phyloP scores from a whole-genome alignment of 1,140 invertebrate genomes.

The Habropoda laboriosa region DNA sequence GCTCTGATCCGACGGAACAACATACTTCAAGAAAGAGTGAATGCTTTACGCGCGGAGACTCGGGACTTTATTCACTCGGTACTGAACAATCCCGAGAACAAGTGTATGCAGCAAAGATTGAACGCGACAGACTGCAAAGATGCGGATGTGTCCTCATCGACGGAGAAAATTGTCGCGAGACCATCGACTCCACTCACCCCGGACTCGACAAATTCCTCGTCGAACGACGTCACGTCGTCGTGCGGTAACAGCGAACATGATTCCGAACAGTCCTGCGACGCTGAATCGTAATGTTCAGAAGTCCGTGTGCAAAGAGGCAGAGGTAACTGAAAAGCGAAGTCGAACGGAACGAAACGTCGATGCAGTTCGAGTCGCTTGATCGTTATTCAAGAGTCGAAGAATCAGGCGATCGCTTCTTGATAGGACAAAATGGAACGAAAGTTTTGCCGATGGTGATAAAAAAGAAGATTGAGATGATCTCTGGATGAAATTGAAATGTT shows the following conservation, averaged over 20 bases:
- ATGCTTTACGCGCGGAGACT: slow-evolving; percentile 79
- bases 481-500: not conserved
- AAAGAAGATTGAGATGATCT: not conserved
- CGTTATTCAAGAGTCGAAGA: not conserved
- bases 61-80: slow-evolving; percentile 78
- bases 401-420: slow-evolving; percentile 6
- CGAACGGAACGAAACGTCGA: not conserved
- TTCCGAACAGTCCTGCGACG: slow-evolving; percentile 6
- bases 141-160: slow-evolving; percentile 32
- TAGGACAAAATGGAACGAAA: not conserved
- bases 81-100: slow-evolving; percentile 76
- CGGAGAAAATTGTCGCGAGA: slow-evolving; percentile 26
- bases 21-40: slow-evolving; percentile 77
- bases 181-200: not conserved
- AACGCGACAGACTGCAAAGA: slow-evolving; percentile 8
- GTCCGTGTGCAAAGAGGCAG: not conserved
- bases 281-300: slow-evolving; percentile 6
- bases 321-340: not conserved
- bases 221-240: slow-evolving; percentile 3
- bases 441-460: not conserved
- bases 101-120: slow-evolving; percentile 38
- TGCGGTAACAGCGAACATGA: slow-evolving; percentile 12
- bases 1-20: slow-evolving; percentile 80
- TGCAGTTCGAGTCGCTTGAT: not conserved
- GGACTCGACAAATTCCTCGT: slow-evolving; percentile 16